phyloP scores from a whole-genome alignment of 2,888 invertebrate genomes.

The Polyommatus iphigenia region DNA sequence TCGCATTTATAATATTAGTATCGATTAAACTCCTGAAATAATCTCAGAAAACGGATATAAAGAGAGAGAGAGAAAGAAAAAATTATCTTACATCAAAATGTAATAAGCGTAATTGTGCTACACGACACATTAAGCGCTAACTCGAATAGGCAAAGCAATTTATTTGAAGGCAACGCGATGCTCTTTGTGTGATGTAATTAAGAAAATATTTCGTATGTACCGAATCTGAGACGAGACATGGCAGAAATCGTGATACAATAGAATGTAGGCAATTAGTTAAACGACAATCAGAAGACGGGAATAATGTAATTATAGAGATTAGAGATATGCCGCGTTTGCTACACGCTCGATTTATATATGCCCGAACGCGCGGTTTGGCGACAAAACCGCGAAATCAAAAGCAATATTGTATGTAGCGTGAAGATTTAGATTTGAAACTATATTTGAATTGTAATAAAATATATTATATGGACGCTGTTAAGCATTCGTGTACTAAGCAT shows the following conservation, averaged over 20 bases:
- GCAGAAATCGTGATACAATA: conserved; percentile 56
- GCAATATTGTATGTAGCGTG: too few relatives aligned
- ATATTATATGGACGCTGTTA: too few relatives aligned
- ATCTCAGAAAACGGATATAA: neutral
- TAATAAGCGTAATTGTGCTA: neutral
- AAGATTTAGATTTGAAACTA: too few relatives aligned
- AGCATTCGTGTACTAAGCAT: too few relatives aligned
- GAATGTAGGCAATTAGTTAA: conserved; percentile 72
- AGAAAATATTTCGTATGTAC: conserved; percentile 62
- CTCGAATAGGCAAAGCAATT: conserved; percentile 41
- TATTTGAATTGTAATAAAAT: too few relatives aligned
- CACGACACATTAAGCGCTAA: conserved; percentile 2
- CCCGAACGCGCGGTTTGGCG: too few relatives aligned
- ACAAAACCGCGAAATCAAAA: too few relatives aligned
- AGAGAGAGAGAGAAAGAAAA: too few relatives aligned
- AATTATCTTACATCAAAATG: neutral
- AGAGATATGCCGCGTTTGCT: conserved; percentile 61
- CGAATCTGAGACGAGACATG: conserved; percentile 56
- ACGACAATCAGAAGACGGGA: conserved; percentile 70
- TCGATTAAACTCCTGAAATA: too few relatives aligned
- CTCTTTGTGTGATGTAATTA: conserved; percentile 60
- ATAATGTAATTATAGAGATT: conserved; percentile 71
- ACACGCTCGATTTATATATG: too few relatives aligned
- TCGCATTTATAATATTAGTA: too few relatives aligned
- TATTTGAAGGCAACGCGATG: conserved; percentile 49